phyloP scores from a whole-genome alignment of 2,113 vertebrate species.

The Tragelaphus buxtoni region DNA sequence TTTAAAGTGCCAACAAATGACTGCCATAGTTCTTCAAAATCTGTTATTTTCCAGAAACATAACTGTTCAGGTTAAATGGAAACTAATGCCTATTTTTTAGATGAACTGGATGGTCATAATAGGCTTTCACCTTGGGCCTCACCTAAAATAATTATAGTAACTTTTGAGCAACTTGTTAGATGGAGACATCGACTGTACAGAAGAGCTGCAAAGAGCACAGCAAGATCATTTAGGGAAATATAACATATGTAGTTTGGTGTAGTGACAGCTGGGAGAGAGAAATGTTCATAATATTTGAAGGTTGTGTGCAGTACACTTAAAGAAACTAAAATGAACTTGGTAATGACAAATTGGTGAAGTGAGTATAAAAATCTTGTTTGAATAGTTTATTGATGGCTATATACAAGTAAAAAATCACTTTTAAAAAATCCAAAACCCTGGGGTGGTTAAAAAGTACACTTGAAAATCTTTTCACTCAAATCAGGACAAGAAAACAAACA shows the following conservation, averaged over 20 bases:
- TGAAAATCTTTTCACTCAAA: neutral
- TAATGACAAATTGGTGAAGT: constrained; percentile 41
- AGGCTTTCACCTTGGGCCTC: neutral
- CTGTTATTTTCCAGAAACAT: constrained; percentile 32
- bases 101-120: neutral
- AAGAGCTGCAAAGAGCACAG: constrained; percentile 58
- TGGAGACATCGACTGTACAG: neutral
- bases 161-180: neutral
- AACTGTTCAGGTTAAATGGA: neutral
- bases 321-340: constrained; percentile 45
- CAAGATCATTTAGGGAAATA: constrained; percentile 57
- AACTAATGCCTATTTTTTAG: neutral
- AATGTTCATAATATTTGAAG: constrained; percentile 74
- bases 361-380: neutral
- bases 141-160: constrained; percentile 17
- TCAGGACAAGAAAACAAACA: neutral
- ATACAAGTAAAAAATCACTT: neutral
- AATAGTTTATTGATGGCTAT: neutral
- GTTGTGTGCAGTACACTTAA: constrained; percentile 61
- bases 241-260: constrained; percentile 64
- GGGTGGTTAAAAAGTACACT: neutral
- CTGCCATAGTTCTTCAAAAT: neutral
- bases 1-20: neutral
- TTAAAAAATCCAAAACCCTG: neutral
- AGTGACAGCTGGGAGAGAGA: constrained; percentile 71